Evolutionary conservation across 2,797 vertebrate genomes (phyloP), one percentile per base, ranked within the genome.

Genomic region (Notoglanidium macrostoma): DNA sequence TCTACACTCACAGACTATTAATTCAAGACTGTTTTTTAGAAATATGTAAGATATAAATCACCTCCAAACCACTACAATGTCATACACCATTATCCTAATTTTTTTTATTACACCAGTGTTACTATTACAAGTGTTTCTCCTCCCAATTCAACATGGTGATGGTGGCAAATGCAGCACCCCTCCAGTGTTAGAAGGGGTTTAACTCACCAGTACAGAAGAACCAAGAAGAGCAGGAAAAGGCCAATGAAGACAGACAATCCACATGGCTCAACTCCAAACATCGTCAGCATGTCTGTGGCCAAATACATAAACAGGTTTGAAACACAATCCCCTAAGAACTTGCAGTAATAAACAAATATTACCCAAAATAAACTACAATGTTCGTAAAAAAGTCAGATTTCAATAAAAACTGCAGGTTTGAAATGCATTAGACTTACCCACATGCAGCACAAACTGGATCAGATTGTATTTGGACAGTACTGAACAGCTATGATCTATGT

Each of bases 201-300:
- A 29, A 92, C 93, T 93, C 85, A 96, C 96, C 95, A 95, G 92
- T 95, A 96, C 10, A 96, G 92, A 49, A 94, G 92, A 59, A 74
- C 59, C 79, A 93, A 82, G 78, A 95, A 95, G 80, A 95, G n/a
- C n/a, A 96, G 17, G 44, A 94, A 89, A 84, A 96, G 92, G 61
- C 91, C 70, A 54, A 96, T 26, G 0, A 95, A 92, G 54, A 96
- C 67, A 0, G 92, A 87, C 21, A 55, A 51, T 21, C 92, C 91
- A 59, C 91, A 92, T 72, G 81, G 35, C n/a, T 93, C 89, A 0
- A 84, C 26, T 83, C 89, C 82, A 72, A 93, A 91, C 0, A 84
- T 14, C 44, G 87, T 90, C 11, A 94, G 81, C 89, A 92, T 83
- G 81, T 91, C 90, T 85, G 74, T 32, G 15, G 67, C 19, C 5